Conservation (phyloP, 2,888 invertebrate species). For the Chrysomela aeneicollis region DNA sequence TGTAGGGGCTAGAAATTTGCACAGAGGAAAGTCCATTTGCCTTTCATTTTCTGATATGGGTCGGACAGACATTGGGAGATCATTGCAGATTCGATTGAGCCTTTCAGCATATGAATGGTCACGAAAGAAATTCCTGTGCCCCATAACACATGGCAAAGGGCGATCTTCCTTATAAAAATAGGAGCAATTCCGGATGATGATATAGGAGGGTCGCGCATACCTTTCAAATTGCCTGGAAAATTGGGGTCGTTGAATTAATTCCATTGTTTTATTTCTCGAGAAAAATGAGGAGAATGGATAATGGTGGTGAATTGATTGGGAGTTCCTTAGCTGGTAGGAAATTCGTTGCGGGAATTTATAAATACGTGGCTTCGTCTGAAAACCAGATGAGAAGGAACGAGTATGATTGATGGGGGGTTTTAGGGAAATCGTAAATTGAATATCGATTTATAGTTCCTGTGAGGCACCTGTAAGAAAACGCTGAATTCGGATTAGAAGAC, state of each 20-base stretch:
- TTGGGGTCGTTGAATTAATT: slow-evolving; percentile 34
- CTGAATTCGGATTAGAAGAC: not conserved
- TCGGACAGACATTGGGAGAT: slow-evolving; percentile 28
- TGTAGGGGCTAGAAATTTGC: slow-evolving; percentile 32
- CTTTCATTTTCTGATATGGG: slow-evolving; percentile 26
- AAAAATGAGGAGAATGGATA: slow-evolving; percentile 17
- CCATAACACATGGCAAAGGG: slow-evolving; percentile 36
- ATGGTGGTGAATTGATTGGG: slow-evolving; percentile 7
- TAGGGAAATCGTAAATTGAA: not conserved
- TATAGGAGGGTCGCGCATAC: slow-evolving; percentile 33
- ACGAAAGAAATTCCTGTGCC: slow-evolving; percentile 38
- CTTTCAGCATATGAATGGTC: slow-evolving; percentile 38
- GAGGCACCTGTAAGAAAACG: not conserved
- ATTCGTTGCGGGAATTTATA: slow-evolving; percentile 1
- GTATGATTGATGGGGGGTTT: not conserved
- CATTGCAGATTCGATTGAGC: slow-evolving; percentile 33
- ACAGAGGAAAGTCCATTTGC: slow-evolving; percentile 22
- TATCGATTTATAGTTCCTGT: not conserved
- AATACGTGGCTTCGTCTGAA: not conserved
- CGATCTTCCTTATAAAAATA: slow-evolving; percentile 36
- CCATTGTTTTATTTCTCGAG: slow-evolving; percentile 16
- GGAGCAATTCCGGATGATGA: slow-evolving; percentile 37
- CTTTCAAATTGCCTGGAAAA: slow-evolving; percentile 35
- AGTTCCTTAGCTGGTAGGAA: not conserved
- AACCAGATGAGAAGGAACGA: not conserved